These are phyloP conservation scores for Eulithis testata DNA, from an alignment of 2,888 invertebrate species.

Conservation along the genomic window DNA sequence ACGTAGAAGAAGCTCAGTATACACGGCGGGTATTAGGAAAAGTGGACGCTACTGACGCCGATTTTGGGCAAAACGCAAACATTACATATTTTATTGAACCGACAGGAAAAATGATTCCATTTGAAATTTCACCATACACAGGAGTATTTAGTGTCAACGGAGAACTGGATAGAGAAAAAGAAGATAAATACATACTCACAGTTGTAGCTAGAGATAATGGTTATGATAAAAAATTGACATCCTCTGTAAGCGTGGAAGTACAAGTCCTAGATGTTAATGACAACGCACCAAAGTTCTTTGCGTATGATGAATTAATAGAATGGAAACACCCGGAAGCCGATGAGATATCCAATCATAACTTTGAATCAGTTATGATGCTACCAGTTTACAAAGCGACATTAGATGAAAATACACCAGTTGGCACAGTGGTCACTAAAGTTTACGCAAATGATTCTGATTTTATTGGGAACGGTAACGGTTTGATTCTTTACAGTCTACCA, in stretches of 20 bases:
- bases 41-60: constrained; percentile 91
- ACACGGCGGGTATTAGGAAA: constrained; percentile 88
- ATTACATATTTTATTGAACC: constrained; percentile 88
- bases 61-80: constrained; percentile 92
- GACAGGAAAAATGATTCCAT: constrained; percentile 83
- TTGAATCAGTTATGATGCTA: constrained; percentile 81
- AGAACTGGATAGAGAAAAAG: constrained; percentile 90
- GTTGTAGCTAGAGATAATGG: constrained; percentile 91
- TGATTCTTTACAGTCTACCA: constrained; percentile 90
- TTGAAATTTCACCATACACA: constrained; percentile 87
- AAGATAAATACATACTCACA: constrained; percentile 88
- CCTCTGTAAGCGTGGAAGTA: constrained; percentile 91
- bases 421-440: constrained; percentile 89
- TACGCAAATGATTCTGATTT: constrained; percentile 94
- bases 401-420: constrained; percentile 90
- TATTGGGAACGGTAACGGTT: constrained; percentile 93
- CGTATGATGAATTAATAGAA: constrained; percentile 87
- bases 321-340: constrained; percentile 79
- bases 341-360: constrained; percentile 78
- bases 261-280: constrained; percentile 94
- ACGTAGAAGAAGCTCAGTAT: constrained; percentile 91
- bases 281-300: constrained; percentile 91
- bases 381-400: constrained; percentile 91
- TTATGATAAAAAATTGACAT: constrained; percentile 84
- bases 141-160: constrained; percentile 90